A percentile compares a stretch with the other conserved stretches of the same genome.
phyloP scores from a whole-genome alignment of 1,140 invertebrate species.

The Drosophila miranda region DNA sequence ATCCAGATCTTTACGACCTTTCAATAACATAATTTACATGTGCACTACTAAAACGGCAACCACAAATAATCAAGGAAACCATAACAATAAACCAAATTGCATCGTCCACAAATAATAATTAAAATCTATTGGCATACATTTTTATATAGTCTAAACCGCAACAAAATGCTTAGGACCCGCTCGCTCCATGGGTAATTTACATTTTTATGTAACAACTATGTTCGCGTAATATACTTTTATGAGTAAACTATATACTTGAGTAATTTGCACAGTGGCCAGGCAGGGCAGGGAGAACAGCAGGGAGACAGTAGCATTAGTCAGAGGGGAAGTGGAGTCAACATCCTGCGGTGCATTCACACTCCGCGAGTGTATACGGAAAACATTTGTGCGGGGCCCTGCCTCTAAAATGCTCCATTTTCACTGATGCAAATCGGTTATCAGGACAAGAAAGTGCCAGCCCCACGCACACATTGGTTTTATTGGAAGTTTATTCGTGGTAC shows the following conservation, averaged over 20 bases:
- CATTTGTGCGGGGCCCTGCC: conserved; percentile 31
- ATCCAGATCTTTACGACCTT: conserved; percentile 30
- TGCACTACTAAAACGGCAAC: conserved; percentile 32
- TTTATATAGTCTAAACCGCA: conserved; percentile 3
- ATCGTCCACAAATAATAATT: conserved; percentile 39
- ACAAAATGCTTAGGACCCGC: conserved; percentile 7
- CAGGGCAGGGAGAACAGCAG: conserved; percentile 12
- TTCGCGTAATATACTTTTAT: background rate
- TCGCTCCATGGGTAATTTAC: conserved; percentile 11
- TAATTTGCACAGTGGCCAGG: conserved; percentile 8
- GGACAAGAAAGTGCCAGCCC: conserved; percentile 65
- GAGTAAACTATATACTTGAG: background rate
- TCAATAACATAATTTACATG: conserved; percentile 38
- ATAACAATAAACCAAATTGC: conserved; percentile 18
- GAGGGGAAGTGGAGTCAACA: conserved; percentile 53
- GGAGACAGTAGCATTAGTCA: conserved; percentile 13
- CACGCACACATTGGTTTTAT: conserved; percentile 7
- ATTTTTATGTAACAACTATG: conserved; percentile 17
- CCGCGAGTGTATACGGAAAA: conserved; percentile 6
- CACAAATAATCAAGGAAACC: conserved; percentile 56
- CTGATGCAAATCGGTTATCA: conserved; percentile 75
- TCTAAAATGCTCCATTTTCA: conserved; percentile 76
- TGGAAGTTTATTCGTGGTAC: conserved; percentile 4
- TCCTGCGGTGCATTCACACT: conserved; percentile 71
- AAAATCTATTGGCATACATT: conserved; percentile 25